Percentiles rank a stretch among this genome's conserved stretches.
phyloP scores from a whole-genome alignment of 2,888 invertebrate genomes.

The Salpingus planirostris region DNA sequence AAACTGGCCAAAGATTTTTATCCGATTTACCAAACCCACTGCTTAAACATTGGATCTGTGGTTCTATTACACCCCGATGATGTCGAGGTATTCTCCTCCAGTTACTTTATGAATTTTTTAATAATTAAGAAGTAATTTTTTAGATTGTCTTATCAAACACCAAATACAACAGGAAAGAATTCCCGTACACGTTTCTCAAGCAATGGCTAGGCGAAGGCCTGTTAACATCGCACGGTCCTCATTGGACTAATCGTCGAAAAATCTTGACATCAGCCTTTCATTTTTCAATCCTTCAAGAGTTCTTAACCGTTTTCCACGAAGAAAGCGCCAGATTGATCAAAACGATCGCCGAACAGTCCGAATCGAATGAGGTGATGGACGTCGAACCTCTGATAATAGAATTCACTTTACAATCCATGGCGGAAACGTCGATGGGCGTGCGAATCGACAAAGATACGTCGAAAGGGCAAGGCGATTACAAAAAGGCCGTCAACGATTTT shows the following conservation, averaged over 20 bases:
- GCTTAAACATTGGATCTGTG: constrained; percentile 6
- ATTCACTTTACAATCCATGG: too few species aligned
- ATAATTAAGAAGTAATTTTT: constrained; percentile 1
- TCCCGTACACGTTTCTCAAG: constrained; percentile 13
- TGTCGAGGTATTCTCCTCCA: constrained; percentile 14
- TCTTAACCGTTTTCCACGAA: constrained; percentile 17
- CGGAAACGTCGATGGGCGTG: constrained; percentile 1
- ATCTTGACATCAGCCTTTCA: constrained; percentile 22
- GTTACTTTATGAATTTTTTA: constrained; percentile 5
- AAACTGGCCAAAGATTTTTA: too few species aligned
- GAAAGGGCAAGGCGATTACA: neutral
- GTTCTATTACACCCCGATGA: constrained; percentile 13
- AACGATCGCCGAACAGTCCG: constrained; percentile 11
- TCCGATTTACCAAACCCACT: constrained; percentile 15
- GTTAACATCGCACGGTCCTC: constrained; percentile 17
- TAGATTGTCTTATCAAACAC: constrained; percentile 13
- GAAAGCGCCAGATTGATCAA: constrained; percentile 17
- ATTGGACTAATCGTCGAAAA: constrained; percentile 20
- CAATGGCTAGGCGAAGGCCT: constrained; percentile 20
- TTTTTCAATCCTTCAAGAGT: constrained; percentile 19
- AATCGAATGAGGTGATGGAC: constrained; percentile 14
- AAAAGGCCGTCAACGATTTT: neutral
- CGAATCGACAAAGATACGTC: neutral
- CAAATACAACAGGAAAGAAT: constrained; percentile 15
- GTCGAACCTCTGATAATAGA: too few species aligned